Base-by-base conservation (phyloP, 2,888 invertebrate genomes). In the Dynastes maya region DNA sequence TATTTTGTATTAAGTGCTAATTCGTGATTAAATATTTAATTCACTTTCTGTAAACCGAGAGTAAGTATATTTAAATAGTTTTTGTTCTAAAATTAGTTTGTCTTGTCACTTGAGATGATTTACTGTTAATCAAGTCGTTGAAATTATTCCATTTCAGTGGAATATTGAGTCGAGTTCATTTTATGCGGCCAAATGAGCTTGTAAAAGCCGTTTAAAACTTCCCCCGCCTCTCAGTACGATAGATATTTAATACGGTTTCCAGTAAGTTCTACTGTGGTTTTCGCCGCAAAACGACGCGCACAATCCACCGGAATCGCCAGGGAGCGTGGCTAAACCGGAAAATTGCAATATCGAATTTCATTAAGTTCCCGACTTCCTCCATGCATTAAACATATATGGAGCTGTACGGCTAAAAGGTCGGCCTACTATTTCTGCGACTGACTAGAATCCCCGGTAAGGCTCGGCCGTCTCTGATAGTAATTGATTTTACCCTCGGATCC, bases 301-400 rank as follows among this genome's bases (percentile, higher is more conserved):
- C 32, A 32, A 32, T 32, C 32, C 32, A 32, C 32, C 32, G 32
- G 40, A 5, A 45, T 9, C 45, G 8, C 45, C 45, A 45, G 32
- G 45, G 4, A 55, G 55, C 22, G 13, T 53, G 67, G 11, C 67
- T 49, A 68, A 29, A 27, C 68, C 68, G 49, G 68, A 68, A 68
- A 68, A 68, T 68, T 68, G 68, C 68, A 68, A 68, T 68, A 68
- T 68, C 68, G 51, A 40, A 68, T 68, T 68, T 68, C 68, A 68
- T 68, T 68, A 68, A 68, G 27, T 68, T 68, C 16, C 51, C 27
- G 51, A 51, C 68, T 68, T 51, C 68, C 68, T 51, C 68, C 51
- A 51, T 68, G 27, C 68, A 68, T 51, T 68, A 68, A 49, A 68
- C 68, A 68, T 68, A 68, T 27, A 63, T 63, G 68, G 67, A 68